Base-by-base conservation (phyloP, 2,888 invertebrate species). In the Drosophila affinis region DNA sequence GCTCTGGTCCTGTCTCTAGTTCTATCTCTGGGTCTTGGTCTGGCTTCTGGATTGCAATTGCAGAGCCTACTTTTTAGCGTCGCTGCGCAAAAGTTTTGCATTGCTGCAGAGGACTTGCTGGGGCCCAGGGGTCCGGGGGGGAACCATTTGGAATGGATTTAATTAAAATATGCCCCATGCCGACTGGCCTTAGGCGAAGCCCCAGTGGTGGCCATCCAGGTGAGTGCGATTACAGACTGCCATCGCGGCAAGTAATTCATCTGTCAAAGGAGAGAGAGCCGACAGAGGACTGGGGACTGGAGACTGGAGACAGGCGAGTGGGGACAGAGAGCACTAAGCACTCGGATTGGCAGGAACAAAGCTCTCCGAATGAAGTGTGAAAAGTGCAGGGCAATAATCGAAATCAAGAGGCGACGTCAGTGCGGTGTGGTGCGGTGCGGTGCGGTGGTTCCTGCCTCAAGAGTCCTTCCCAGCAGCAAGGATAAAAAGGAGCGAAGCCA, bases 131-230 rank as follows among this genome's bases (percentile, higher is more conserved):
- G 24, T 0, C 0, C 24, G 24, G 24, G 24, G 24, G 24, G 5
- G 45, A 14, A 7, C 39, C 39, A n/a, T 39, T 51, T 60, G 64
- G 72, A 72, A 65, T 59, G 58, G 81, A 75, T 85, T 84, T 84
- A 84, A 84, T 84, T 84, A 84, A 85, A 79, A 69, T 72, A 77
- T 77, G 72, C 67, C 63, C 72, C 54, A 46, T 18, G 56, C n/a
- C 14, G 39, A 39, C 39, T 7, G n/a, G 7, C 39, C 39, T n/a
- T 6, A 3, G 39, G 14, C 2, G 14, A 14, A 14, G 14, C 6
- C 39, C 17, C 63, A 32, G 17, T 21, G 32, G 55, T 29, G 39
- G 44, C 44, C 24, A 51, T 32, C 61, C 61, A 51, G 52, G 59
- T 52, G 52, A 59, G 49, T 44, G 51, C 63, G 44, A 60, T 63